These are phyloP conservation scores for Tragelaphus strepsiceros DNA, from an alignment of 2,113 vertebrate genomes.

Conservation along the genomic window DNA sequence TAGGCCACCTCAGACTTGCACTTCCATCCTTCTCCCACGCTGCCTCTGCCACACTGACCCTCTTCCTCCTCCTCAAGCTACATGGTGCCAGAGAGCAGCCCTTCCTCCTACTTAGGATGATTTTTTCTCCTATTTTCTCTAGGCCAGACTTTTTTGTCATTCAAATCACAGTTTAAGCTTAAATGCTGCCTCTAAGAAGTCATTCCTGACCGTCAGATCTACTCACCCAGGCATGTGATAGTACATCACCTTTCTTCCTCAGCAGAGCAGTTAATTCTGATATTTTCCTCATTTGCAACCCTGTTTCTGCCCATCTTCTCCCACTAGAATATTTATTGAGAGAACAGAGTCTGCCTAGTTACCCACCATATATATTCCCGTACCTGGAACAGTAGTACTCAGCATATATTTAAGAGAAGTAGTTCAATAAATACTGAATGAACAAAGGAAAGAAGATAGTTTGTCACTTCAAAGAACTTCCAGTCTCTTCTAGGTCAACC, in stretches of 20 bases:
- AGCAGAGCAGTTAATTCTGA: neutral
- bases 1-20: neutral
- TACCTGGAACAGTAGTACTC: neutral
- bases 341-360: neutral
- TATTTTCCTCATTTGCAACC: neutral
- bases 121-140: neutral
- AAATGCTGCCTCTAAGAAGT: neutral
- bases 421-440: neutral
- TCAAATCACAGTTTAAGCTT: slow-evolving; percentile 7
- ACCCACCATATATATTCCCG: neutral
- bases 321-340: neutral
- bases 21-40: neutral
- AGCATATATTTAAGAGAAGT: neutral
- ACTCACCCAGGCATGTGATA: neutral
- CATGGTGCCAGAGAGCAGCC: neutral
- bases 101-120: neutral
- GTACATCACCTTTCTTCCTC: neutral
- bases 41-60: neutral
- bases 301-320: neutral
- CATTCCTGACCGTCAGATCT: neutral
- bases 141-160: neutral
- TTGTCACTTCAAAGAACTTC: neutral
- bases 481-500: neutral
- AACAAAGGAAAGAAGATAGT: neutral
- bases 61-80: neutral